These are phyloP conservation scores for Brachionus angularis DNA, from an alignment of 1,140 invertebrate genomes.

Conservation along the genomic window DNA sequence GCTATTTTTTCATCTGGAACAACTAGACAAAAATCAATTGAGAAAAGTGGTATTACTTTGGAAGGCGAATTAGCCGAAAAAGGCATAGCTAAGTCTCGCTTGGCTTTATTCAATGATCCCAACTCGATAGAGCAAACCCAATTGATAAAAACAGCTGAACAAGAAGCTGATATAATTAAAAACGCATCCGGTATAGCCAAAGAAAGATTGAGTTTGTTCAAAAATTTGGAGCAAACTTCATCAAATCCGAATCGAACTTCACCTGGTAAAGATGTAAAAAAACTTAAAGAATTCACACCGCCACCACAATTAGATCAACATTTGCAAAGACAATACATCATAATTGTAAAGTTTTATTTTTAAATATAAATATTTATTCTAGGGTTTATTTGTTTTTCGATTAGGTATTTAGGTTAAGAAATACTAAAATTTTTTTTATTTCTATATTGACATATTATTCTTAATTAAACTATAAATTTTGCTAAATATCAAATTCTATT, in stretches of 20 bases:
- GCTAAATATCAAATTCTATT: too few species aligned
- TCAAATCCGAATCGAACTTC: neutral
- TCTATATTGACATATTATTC: too few species aligned
- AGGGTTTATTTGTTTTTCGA: too few species aligned
- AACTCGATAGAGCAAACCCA: neutral
- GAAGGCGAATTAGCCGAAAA: constrained; percentile 42
- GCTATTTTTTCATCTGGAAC: neutral
- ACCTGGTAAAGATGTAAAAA: constrained; percentile 1
- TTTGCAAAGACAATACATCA: constrained; percentile 23
- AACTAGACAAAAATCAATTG: constrained; percentile 18
- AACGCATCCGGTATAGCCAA: constrained; percentile 38
- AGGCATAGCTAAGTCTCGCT: constrained; percentile 36
- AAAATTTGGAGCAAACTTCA: constrained; percentile 37
- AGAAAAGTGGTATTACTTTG: constrained; percentile 6
- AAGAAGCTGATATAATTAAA: constrained; percentile 25
- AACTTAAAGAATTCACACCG: constrained; percentile 39
- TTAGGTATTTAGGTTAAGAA: too few species aligned
- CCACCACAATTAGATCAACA: constrained; percentile 36
- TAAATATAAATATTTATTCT: too few species aligned
- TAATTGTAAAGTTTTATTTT: too few species aligned
- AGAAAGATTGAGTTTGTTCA: constrained; percentile 36
- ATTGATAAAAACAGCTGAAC: neutral
- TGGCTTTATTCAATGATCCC: constrained; percentile 39
- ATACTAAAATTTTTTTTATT: too few species aligned
- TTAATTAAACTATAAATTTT: too few species aligned